phyloP scores from a whole-genome alignment of 2,797 vertebrate species.

The Phalanger gymnotis region DNA sequence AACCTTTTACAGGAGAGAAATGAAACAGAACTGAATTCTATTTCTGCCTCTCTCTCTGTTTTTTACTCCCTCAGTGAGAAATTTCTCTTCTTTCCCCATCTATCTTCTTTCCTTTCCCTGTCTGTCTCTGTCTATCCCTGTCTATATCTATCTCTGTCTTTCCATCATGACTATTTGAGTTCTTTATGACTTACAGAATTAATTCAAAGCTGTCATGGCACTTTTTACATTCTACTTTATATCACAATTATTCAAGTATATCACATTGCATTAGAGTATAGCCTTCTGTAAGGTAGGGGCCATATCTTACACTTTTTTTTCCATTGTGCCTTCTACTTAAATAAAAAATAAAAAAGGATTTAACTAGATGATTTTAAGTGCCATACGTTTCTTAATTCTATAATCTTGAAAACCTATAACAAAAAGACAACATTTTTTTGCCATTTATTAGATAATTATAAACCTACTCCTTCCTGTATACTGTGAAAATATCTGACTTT shows the following conservation, averaged over 20 bases:
- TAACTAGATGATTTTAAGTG: background rate
- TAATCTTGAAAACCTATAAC: background rate
- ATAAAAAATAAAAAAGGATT: background rate
- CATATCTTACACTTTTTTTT: background rate
- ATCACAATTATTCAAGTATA: background rate
- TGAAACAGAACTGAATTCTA: background rate
- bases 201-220: background rate
- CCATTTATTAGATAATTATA: no score
- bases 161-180: background rate
- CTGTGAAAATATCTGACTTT: no score
- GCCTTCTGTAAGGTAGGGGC: background rate
- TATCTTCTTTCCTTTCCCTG: background rate
- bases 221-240: background rate
- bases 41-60: background rate
- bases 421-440: no score
- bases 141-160: background rate
- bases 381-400: background rate
- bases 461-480: no score
- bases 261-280: background rate
- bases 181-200: background rate
- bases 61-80: background rate
- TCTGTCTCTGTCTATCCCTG: background rate
- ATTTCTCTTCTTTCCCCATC: background rate
- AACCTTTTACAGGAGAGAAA: background rate
- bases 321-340: background rate